A percentile compares a stretch with the other conserved stretches of the same genome.
Evolutionary conservation across 2,113 vertebrate genomes (phyloP).

Genomic region (Corythaeola cristata): DNA sequence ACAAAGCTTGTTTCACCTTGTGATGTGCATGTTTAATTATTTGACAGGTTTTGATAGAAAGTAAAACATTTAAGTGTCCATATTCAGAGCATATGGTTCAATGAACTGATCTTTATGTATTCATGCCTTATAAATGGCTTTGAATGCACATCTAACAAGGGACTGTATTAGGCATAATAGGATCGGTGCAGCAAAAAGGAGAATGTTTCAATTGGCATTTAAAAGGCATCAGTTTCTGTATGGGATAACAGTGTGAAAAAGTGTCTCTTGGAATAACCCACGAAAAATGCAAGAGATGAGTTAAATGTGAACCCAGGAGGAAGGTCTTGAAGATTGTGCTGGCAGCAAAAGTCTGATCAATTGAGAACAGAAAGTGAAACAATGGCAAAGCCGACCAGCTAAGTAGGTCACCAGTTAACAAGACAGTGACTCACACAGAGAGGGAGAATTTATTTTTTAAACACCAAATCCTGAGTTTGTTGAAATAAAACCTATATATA

Average conservation of each 20-base stretch:
- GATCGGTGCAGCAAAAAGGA: background rate
- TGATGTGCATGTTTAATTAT: constrained; percentile 17
- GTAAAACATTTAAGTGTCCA: background rate
- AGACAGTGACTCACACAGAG: constrained; percentile 3
- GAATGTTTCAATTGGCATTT: constrained; percentile 41
- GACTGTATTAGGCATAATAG: constrained; percentile 16
- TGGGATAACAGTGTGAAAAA: constrained; percentile 23
- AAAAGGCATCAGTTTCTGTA: constrained; percentile 46
- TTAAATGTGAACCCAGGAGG: constrained; percentile 58
- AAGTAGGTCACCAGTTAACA: constrained; percentile 71
- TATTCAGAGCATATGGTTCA: constrained; percentile 33
- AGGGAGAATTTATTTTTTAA: constrained; percentile 52
- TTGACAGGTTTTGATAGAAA: constrained; percentile 3
- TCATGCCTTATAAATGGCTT: constrained; percentile 50
- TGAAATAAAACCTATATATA: background rate
- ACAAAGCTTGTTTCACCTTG: background rate
- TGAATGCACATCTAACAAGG: constrained; percentile 50
- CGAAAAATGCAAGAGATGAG: constrained; percentile 50
- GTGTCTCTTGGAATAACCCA: constrained; percentile 48
- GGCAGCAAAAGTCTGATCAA: constrained; percentile 70
- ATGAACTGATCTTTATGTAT: constrained; percentile 65
- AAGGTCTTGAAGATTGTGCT: constrained; percentile 56
- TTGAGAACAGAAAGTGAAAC: constrained; percentile 38
- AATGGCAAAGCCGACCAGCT: constrained; percentile 7
- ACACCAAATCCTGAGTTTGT: background rate